These are phyloP conservation scores for Benitochromis conjunctus DNA, from an alignment of 2,113 vertebrate species.

Conservation along the genomic window DNA sequence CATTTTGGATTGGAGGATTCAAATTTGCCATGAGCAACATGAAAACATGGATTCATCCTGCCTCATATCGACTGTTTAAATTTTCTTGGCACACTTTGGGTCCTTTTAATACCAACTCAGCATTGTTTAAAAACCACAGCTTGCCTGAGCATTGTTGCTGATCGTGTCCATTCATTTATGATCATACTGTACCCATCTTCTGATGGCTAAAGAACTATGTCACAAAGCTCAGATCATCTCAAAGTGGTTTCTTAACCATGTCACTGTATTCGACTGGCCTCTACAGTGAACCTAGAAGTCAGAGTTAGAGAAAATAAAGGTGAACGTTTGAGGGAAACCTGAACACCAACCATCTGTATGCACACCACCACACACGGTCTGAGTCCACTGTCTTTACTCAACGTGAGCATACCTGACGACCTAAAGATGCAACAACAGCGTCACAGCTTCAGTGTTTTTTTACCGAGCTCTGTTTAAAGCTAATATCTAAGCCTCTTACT, in stretches of 20 bases:
- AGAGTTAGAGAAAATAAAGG: neutral
- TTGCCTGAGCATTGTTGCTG: neutral
- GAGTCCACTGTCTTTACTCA: slow-evolving; percentile 13
- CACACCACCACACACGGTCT: neutral
- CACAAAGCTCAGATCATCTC: neutral
- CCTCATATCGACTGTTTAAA: neutral
- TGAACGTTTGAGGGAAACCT: neutral
- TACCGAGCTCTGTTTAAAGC: neutral
- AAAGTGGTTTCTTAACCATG: neutral
- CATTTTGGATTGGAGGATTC: neutral
- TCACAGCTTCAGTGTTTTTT: neutral
- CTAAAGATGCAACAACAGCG: slow-evolving; percentile 14
- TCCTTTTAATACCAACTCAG: neutral
- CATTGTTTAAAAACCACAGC: neutral
- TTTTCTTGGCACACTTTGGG: neutral
- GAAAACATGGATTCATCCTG: neutral
- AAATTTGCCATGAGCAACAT: neutral
- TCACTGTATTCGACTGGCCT: neutral
- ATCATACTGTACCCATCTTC: neutral
- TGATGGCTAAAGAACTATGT: neutral
- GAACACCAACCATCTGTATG: neutral
- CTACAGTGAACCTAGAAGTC: neutral
- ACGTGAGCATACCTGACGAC: slow-evolving; percentile 17
- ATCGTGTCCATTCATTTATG: neutral
- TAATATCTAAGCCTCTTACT: neutral